Conservation (phyloP, 92 coral and sea anemone genomes). For the Muricea muricata region DNA sequence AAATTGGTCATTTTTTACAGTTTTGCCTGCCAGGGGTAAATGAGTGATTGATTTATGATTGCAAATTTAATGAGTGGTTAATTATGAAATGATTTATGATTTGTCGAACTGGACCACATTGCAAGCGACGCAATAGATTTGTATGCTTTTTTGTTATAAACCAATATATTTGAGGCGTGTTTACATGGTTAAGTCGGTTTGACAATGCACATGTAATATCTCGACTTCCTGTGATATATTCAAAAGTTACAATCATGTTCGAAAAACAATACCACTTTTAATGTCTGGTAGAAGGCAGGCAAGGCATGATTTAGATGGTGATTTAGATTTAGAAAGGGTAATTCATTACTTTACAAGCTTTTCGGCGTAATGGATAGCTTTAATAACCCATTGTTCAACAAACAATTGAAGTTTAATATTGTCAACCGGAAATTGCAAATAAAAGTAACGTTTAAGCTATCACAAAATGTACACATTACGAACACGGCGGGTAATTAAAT, state of each 20-base stretch:
- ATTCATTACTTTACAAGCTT: too few relatives aligned
- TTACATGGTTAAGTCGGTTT: too few relatives aligned
- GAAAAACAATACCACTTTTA: too few relatives aligned
- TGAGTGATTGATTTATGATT: constrained; percentile 3
- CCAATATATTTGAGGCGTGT: too few relatives aligned
- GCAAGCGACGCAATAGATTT: neutral
- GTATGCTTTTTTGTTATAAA: neutral
- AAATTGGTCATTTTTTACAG: neutral
- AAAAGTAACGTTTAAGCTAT: neutral
- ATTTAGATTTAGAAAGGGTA: too few relatives aligned
- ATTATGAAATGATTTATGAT: constrained; percentile 19
- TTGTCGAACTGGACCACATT: constrained; percentile 6
- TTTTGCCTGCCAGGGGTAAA: neutral
- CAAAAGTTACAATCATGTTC: too few relatives aligned
- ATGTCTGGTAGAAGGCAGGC: too few relatives aligned
- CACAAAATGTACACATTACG: neutral
- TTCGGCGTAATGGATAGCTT: neutral
- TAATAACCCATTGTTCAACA: neutral
- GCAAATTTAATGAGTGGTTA: neutral
- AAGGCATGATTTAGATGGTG: too few relatives aligned
- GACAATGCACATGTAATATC: too few relatives aligned
- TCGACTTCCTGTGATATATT: too few relatives aligned
- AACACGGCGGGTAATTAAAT: neutral
- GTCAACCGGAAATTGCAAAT: neutral
- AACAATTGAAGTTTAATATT: neutral